Evolutionary conservation across 2,888 invertebrate species (phyloP).

Genomic region (Volucella zonaria): DNA sequence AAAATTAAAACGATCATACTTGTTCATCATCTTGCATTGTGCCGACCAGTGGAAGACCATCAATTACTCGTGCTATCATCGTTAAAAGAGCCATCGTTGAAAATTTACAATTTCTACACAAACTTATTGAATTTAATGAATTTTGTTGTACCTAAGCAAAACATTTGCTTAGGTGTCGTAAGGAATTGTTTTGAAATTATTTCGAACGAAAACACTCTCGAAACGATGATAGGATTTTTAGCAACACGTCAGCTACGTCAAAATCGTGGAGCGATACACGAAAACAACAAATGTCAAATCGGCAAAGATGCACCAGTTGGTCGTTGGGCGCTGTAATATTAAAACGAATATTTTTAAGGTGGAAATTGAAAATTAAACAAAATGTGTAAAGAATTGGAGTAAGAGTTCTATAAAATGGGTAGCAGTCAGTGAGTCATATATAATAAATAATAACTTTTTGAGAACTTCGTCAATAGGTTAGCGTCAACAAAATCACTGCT

Average conservation of each 20-base stretch:
- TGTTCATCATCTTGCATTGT: constrained; percentile 99
- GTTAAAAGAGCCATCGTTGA: constrained; percentile 96
- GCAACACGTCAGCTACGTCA: constrained; percentile 77
- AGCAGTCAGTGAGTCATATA: no score
- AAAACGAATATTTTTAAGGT: neutral
- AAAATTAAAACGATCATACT: constrained; percentile 84
- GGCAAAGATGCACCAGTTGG: neutral
- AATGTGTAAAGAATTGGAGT: neutral
- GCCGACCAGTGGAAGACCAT: constrained; percentile 97
- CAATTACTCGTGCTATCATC: constrained; percentile 97
- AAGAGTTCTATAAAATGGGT: no score
- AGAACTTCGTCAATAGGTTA: no score
- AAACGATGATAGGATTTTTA: constrained; percentile 36
- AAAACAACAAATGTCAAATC: constrained; percentile 68
- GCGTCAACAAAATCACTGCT: no score
- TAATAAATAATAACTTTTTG: no score
- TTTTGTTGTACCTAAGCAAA: constrained; percentile 9
- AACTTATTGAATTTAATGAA: constrained; percentile 28
- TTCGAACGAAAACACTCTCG: constrained; percentile 33
- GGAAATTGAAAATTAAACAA: neutral
- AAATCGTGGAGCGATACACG: constrained; percentile 68
- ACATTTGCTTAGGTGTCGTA: constrained; percentile 42
- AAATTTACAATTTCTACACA: constrained; percentile 23
- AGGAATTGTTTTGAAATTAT: constrained; percentile 21
- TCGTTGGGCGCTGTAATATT: constrained; percentile 8